Evolutionary conservation across 2,113 vertebrate species (phyloP), one percentile per base, ranked within the genome.

Genomic region (Tragelaphus scriptus): DNA sequence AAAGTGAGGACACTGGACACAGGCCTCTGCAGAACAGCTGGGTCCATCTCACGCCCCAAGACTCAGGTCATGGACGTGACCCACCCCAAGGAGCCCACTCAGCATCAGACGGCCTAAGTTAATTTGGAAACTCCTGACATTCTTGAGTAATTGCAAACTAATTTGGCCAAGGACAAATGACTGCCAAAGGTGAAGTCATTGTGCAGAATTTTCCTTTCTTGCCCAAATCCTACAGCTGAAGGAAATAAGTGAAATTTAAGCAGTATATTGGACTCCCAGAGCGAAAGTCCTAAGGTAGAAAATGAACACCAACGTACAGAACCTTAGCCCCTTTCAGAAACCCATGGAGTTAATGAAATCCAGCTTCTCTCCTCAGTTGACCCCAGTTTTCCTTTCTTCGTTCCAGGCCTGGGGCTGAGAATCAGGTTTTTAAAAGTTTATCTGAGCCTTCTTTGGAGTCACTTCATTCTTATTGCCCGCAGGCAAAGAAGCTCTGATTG

Each of bases 191-290:
- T 97, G 97, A 98, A 95, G 91, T 98, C 98, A 98, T 81, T 65
- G 90, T 68, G 51, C 87, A 90, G 97, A 91, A 88, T 97, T 98
- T 96, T 93, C 84, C 80, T 97, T 91, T 75, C 84, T 88, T 89
- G 93, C 96, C 63, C 93, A 91, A 85, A 93, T 95, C 79, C 56
- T 97, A 51, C 93, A 96, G 91, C 75, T 63, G 91, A 88, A 97
- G 97, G 96, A 97, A 97, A 94, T 89, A 53, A 97, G 85, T 91
- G 98, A 98, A 98, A 97, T 94, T 95, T 93, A 97, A 98, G 98
- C 26, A 96, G 93, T 10, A 65, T 86, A 82, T 75, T 94, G 96
- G 80, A 86, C 89, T 96, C 89, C 90, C 89, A 85, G 91, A 97
- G 93, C 1, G 2, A 77, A 89, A 93, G 79, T 79, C 85, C 79